These are phyloP conservation scores for Scolanthus callimorphus DNA, from an alignment of 92 coral and sea anemone species.

Conservation along the genomic window DNA sequence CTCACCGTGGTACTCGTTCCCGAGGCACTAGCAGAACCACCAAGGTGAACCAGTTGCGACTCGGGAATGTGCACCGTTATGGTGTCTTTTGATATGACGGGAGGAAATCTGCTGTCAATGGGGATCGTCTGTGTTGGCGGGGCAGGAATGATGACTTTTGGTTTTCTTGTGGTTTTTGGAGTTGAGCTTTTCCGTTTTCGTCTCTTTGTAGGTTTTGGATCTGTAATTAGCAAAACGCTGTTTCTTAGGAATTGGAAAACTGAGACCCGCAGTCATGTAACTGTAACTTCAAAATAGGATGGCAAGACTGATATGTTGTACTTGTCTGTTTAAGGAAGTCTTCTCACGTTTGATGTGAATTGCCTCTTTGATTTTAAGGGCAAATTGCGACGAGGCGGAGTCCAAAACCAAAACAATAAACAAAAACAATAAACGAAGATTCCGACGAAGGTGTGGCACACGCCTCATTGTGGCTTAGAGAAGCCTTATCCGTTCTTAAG, in stretches of 20 bases:
- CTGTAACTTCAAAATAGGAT: too few relatives aligned
- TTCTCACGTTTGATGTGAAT: too few relatives aligned
- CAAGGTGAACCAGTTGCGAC: conserved; percentile 79
- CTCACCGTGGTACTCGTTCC: conserved; percentile 35
- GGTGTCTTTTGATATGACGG: conserved; percentile 2
- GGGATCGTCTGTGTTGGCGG: conserved; percentile 6
- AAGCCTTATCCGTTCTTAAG: too few relatives aligned
- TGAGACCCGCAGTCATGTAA: too few relatives aligned
- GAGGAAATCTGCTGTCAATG: conserved; percentile 1
- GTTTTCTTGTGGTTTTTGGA: conserved; percentile 83
- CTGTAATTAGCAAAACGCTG: neutral
- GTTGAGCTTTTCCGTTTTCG: conserved; percentile 80
- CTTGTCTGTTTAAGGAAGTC: too few relatives aligned
- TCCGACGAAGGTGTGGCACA: too few relatives aligned
- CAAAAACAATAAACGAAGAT: too few relatives aligned
- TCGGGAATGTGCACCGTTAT: conserved; percentile 83
- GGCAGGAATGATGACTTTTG: neutral
- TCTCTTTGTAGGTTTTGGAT: conserved; percentile 32
- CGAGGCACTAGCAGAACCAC: conserved; percentile 1
- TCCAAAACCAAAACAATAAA: too few relatives aligned
- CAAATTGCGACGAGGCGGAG: too few relatives aligned
- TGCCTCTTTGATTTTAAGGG: too few relatives aligned
- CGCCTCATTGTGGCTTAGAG: too few relatives aligned
- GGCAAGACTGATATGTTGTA: too few relatives aligned
- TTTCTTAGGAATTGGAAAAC: neutral